Percentiles rank a stretch among this genome's conserved stretches.
Evolutionary conservation across 2,797 vertebrate species (phyloP).

Genomic region (Lepilemur septentrionalis): DNA sequence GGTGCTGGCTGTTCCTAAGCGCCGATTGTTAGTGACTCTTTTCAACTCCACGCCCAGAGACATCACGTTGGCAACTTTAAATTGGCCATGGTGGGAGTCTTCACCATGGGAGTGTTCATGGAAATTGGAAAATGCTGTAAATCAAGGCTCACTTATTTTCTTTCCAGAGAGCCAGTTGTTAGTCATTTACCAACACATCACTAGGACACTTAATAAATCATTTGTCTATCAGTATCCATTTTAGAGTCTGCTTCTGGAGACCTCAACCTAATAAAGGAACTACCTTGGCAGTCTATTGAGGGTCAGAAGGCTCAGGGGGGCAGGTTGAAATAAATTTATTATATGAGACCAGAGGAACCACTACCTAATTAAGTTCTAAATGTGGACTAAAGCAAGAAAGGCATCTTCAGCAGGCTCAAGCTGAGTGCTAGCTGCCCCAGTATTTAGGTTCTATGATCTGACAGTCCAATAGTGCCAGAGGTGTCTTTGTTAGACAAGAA

Average conservation of each 20-base stretch:
- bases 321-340: neutral
- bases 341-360: neutral
- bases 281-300: neutral
- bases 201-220: neutral
- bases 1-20: neutral
- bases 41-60: neutral
- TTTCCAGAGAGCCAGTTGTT: neutral
- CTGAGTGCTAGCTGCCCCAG: neutral
- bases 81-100: neutral
- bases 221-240: neutral
- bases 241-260: neutral
- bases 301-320: neutral
- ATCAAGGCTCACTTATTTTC: neutral
- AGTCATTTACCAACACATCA: neutral
- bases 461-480: neutral
- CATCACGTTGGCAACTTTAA: neutral
- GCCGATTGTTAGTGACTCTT: neutral
- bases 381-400: neutral
- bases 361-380: neutral
- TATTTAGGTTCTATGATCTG: neutral
- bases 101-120: neutral
- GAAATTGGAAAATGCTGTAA: neutral
- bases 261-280: neutral
- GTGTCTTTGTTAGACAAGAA: neutral
- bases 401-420: neutral